Percentiles rank a stretch among this genome's conserved stretches.
Conservation (phyloP, 1,140 invertebrate genomes). For the Drusus annulatus region DNA sequence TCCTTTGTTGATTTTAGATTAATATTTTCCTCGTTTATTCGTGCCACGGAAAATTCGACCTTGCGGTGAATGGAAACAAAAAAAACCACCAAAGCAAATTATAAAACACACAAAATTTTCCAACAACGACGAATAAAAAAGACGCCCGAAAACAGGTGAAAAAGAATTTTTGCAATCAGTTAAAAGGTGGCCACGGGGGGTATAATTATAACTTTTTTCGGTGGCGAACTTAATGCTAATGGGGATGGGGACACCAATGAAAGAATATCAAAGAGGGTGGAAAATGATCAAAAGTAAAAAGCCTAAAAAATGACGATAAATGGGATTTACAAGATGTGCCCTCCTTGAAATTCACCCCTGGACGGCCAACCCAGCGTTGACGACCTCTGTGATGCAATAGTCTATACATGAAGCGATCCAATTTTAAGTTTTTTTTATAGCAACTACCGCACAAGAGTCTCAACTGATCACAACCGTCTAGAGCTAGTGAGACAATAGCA, state of each 20-base stretch:
- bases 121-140: not conserved
- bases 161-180: conserved; percentile 36
- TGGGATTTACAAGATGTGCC: no score
- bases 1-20: not conserved
- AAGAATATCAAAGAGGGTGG: not conserved
- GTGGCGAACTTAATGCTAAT: conserved; percentile 11
- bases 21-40: not conserved
- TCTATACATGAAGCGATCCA: no score
- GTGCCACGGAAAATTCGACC: not conserved
- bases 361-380: no score
- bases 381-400: no score
- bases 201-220: conserved; percentile 40
- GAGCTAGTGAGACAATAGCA: no score
- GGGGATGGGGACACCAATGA: not conserved
- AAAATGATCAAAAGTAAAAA: not conserved
- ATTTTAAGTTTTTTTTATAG: no score
- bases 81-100: conserved; percentile 19
- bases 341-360: no score
- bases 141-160: conserved; percentile 27
- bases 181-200: conserved; percentile 7
- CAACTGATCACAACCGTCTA: no score
- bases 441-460: no score
- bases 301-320: no score
- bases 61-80: not conserved
- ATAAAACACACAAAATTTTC: conserved; percentile 6